Percentiles rank a stretch among this genome's conserved stretches.
Conservation (phyloP, 2,113 vertebrate genomes). For the Motacilla tschutschensis region DNA sequence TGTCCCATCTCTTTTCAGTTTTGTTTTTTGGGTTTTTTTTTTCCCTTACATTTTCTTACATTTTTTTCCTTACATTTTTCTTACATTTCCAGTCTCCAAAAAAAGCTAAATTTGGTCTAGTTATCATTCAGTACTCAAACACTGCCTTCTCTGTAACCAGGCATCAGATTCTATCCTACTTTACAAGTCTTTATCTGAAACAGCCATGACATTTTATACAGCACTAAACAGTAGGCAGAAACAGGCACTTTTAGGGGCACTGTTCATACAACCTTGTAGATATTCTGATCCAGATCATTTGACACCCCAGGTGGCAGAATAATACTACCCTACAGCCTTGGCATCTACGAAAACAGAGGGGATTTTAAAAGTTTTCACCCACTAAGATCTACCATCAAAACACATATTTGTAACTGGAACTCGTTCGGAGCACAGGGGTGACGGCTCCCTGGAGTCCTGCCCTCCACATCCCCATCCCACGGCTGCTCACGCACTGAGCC, state of each 20-base stretch:
- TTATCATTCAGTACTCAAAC: background rate
- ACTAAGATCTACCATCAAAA: background rate
- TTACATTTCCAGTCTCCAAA: background rate
- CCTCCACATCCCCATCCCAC: background rate
- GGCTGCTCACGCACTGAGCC: background rate
- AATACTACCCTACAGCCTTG: background rate
- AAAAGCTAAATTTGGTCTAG: background rate
- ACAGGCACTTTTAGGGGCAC: background rate
- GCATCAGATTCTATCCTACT: background rate
- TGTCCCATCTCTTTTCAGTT: background rate
- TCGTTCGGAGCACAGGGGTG: background rate
- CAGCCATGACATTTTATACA: background rate
- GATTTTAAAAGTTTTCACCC: background rate
- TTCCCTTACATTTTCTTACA: background rate
- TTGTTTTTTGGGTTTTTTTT: background rate
- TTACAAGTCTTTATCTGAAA: background rate
- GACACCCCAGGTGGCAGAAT: background rate
- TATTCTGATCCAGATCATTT: background rate
- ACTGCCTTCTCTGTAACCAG: background rate
- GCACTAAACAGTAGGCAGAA: background rate
- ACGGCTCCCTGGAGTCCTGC: background rate
- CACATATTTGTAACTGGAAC: background rate
- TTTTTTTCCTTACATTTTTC: background rate
- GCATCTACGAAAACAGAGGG: background rate
- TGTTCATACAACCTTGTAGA: background rate